Conservation (phyloP, 2,113 vertebrate genomes). For the Laticauda laticaudata region DNA sequence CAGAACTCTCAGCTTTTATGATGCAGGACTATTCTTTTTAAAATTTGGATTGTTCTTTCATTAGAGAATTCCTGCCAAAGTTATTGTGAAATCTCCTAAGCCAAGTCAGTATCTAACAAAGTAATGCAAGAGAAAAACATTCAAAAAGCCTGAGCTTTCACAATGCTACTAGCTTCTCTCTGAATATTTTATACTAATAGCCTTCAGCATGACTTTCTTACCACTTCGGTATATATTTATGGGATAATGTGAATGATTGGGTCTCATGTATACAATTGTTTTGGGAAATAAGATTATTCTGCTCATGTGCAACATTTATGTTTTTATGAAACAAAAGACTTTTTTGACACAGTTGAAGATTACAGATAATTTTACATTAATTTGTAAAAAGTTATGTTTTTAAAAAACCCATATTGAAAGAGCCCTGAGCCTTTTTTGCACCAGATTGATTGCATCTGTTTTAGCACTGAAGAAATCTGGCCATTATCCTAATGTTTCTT, state of each 20-base stretch:
- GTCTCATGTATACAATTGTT: neutral
- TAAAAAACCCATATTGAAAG: neutral
- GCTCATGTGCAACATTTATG: accelerated
- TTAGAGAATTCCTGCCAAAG: neutral
- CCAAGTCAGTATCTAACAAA: neutral
- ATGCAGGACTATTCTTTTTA: neutral
- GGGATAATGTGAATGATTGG: neutral
- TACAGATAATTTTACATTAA: neutral
- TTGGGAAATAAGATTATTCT: neutral
- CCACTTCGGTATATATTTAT: constrained; percentile 10
- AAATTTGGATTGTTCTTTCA: neutral
- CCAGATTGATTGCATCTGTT: neutral
- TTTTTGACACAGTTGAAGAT: neutral
- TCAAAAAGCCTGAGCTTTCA: neutral
- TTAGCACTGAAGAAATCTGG: neutral
- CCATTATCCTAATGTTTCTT: neutral
- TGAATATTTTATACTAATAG: constrained; percentile 1
- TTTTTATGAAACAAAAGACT: neutral
- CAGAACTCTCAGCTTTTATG: neutral
- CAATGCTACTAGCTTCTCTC: neutral
- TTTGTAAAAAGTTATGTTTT: neutral
- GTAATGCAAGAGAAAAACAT: neutral
- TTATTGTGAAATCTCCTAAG: neutral
- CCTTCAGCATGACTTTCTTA: neutral
- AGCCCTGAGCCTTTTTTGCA: neutral